Conservation (phyloP, 2,888 invertebrate genomes). For the Tetrapedia diversipes region DNA sequence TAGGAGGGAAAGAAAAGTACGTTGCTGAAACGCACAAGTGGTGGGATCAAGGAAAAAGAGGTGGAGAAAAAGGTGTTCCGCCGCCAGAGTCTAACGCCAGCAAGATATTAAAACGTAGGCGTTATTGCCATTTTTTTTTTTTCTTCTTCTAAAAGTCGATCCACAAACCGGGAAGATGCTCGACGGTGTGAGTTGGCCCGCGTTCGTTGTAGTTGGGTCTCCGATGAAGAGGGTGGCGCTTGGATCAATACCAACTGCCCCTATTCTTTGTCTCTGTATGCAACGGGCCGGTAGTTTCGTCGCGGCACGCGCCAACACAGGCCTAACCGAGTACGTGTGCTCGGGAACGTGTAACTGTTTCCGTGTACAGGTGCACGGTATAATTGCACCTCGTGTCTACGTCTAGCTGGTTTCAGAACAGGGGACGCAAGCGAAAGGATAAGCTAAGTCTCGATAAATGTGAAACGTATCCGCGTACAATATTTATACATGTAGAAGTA, state of each 20-base stretch:
- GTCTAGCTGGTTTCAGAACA: too few relatives aligned
- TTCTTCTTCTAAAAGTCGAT: conserved; percentile 38
- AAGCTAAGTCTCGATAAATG: too few relatives aligned
- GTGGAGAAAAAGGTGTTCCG: not conserved
- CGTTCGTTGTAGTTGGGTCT: conserved; percentile 62
- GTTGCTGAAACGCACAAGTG: not conserved
- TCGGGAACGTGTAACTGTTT: not conserved
- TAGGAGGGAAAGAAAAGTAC: not conserved
- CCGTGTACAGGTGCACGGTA: not conserved
- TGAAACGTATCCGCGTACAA: too few relatives aligned
- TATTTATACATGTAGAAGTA: too few relatives aligned
- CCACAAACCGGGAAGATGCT: conserved; percentile 56
- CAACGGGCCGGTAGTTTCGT: conserved; percentile 61
- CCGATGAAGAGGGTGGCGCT: conserved; percentile 72
- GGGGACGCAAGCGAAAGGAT: too few relatives aligned
- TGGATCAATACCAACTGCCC: conserved; percentile 81
- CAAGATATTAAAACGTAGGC: conserved; percentile 3
- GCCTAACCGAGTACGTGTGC: not conserved
- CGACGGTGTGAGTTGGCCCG: conserved; percentile 54
- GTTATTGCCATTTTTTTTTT: conserved; percentile 27
- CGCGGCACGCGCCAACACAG: conserved; percentile 24
- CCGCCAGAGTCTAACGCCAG: too few relatives aligned
- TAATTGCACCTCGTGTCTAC: not conserved
- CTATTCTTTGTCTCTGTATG: conserved; percentile 77
- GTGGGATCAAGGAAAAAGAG: not conserved